Evolutionary conservation across 1,140 invertebrate species (phyloP), one percentile per base, ranked within the genome.

Genomic region (Agraylea sexmaculata): DNA sequence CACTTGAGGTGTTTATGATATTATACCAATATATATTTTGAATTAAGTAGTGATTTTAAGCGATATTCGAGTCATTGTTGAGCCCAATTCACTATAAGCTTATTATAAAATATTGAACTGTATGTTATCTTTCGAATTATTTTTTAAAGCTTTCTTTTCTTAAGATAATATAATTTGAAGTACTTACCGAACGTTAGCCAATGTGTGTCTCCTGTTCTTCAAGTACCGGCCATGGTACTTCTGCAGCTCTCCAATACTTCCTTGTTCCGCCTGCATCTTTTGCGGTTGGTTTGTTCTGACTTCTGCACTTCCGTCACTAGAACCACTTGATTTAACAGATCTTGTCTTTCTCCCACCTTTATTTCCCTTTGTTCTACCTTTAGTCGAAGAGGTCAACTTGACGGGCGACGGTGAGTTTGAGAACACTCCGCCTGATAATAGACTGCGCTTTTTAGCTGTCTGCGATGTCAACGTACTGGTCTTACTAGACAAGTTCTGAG

Each of bases 251-350:
- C 83, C 83, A 55, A 88, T 86, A 60, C 81, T 83, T 27, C 85
- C 85, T 57, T 85, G 83, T 62, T 88, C 85, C 37, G 83, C 85
- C 69, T 87, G 85, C 84, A 88, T 87, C 60, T 71, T 86, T 41
- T 68, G 69, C 44, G 55, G 58, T 53, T 63, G 53, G 42, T 55
- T 49, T 41, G 57, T 47, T 53, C 59, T 18, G 44, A 46, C 51
- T 45, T 54, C 42, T 37, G 45, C 45, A 59, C 59, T 51, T 57
- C 60, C 47, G 51, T 60, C 56, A 51, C 56, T 54, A 18, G 54
- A 58, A 18, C 56, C 56, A 45, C 55, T 58, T 10, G 57, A 58
- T 51, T 6, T 54, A 47, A n/a, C 53, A 43, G 30, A 53, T 49
- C 41, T 45, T 12, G 53, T 61, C 40, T 61, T 58, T 23, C 58